Evolutionary conservation across 2,888 invertebrate species (phyloP).

Genomic region (Nephrotoma appendiculata): DNA sequence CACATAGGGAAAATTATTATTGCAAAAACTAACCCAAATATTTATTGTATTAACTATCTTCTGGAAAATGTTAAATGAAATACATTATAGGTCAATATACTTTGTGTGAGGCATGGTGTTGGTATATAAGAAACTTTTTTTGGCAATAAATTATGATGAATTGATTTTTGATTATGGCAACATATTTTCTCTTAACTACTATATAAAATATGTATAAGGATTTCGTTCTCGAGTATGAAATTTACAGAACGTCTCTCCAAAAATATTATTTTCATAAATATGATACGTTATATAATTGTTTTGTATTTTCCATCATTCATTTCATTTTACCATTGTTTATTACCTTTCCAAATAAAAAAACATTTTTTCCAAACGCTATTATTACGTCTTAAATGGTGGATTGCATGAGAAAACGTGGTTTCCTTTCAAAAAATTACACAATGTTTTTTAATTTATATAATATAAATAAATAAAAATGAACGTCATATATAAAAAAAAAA

Average conservation of each 20-base stretch:
- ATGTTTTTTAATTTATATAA: background rate
- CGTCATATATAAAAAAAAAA: background rate
- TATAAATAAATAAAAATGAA: background rate
- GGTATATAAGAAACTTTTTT: background rate
- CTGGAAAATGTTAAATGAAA: background rate
- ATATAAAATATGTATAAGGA: background rate
- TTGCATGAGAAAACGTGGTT: background rate
- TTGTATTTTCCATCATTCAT: background rate
- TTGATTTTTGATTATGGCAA: background rate
- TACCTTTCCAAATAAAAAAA: background rate
- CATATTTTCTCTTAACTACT: background rate
- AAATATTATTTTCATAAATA: too few relatives aligned
- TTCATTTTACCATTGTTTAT: background rate
- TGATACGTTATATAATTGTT: too few relatives aligned
- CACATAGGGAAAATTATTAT: background rate
- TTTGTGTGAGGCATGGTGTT: background rate
- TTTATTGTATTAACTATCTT: background rate
- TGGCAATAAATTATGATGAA: background rate
- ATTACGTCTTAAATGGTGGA: background rate
- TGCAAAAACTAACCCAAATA: background rate
- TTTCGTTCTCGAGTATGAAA: too few relatives aligned
- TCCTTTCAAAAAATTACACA: background rate
- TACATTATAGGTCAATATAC: background rate
- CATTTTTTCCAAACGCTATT: background rate
- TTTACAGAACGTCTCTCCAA: too few relatives aligned